A percentile compares a stretch with the other conserved stretches of the same genome.
phyloP scores from a whole-genome alignment of 2,888 invertebrate genomes.

The Sinodicranocentrus sp. region DNA sequence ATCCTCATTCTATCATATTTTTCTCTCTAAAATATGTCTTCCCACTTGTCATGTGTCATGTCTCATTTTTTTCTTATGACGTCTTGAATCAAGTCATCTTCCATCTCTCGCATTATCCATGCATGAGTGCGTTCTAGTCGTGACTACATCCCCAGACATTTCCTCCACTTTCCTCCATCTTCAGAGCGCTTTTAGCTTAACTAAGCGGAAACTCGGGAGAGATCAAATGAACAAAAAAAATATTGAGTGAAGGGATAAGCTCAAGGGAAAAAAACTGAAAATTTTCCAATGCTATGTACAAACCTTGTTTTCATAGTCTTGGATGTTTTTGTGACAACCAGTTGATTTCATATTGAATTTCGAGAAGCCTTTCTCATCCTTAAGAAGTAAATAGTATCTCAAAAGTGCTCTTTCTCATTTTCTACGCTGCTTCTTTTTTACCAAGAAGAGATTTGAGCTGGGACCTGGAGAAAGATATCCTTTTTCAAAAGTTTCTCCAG shows the following conservation, averaged over 20 bases:
- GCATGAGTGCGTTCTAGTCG: too few relatives aligned
- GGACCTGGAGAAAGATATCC: too few relatives aligned
- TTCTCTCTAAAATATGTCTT: not conserved
- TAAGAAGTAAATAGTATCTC: not conserved
- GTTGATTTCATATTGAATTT: slow-evolving; percentile 38
- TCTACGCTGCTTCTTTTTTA: not conserved
- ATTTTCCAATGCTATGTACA: not conserved
- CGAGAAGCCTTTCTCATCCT: not conserved
- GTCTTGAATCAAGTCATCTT: too few relatives aligned
- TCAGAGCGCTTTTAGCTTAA: slow-evolving; percentile 11
- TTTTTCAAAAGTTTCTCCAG: too few relatives aligned
- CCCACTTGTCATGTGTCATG: too few relatives aligned
- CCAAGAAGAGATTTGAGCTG: not conserved
- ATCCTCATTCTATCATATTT: not conserved
- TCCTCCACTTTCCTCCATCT: not conserved
- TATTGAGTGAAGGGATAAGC: not conserved
- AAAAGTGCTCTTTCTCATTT: not conserved
- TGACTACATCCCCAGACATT: too few relatives aligned
- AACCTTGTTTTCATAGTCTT: not conserved
- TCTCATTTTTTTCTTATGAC: too few relatives aligned
- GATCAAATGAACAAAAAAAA: not conserved
- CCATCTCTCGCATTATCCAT: too few relatives aligned
- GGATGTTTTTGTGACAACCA: slow-evolving; percentile 14
- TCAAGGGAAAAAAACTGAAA: not conserved
- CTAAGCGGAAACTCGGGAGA: slow-evolving; percentile 18